Conservation (phyloP, 2,888 invertebrate genomes). For the Pollenia angustigena region DNA sequence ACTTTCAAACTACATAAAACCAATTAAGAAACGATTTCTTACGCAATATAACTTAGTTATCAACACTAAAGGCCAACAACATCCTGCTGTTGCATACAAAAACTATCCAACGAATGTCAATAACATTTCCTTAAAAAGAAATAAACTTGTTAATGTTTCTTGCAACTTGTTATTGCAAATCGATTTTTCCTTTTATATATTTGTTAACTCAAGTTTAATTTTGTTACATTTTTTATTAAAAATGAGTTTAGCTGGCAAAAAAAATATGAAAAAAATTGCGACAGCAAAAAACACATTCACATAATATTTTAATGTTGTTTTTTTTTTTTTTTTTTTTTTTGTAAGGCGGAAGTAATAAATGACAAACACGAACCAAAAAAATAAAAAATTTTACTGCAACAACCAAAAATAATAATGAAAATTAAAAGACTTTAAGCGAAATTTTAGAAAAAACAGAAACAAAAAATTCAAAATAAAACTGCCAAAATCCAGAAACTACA, state of each 20-base stretch:
- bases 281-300: constrained; percentile 31
- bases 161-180: constrained; percentile 5
- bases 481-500: constrained; percentile 30
- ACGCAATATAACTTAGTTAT: constrained; percentile 12
- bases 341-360: constrained; percentile 68
- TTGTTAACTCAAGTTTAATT: constrained; percentile 26
- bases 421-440: constrained; percentile 29
- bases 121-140: constrained; percentile 56
- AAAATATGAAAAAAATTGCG: background rate
- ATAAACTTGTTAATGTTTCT: constrained; percentile 42
- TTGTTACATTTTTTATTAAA: constrained; percentile 43
- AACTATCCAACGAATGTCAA: constrained; percentile 43
- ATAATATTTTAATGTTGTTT: constrained; percentile 39
- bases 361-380: constrained; percentile 62
- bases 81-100: constrained; percentile 42
- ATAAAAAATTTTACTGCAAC: background rate
- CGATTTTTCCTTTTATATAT: constrained; percentile 1
- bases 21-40: background rate
- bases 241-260: constrained; percentile 5
- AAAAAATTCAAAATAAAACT: constrained; percentile 38
- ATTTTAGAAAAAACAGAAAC: background rate
- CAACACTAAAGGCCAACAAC: constrained; percentile 51
- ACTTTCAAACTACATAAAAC: background rate
- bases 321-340: background rate
- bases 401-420: background rate